Conservation (phyloP, 1,140 invertebrate species). For the Onthophagus taurus region DNA sequence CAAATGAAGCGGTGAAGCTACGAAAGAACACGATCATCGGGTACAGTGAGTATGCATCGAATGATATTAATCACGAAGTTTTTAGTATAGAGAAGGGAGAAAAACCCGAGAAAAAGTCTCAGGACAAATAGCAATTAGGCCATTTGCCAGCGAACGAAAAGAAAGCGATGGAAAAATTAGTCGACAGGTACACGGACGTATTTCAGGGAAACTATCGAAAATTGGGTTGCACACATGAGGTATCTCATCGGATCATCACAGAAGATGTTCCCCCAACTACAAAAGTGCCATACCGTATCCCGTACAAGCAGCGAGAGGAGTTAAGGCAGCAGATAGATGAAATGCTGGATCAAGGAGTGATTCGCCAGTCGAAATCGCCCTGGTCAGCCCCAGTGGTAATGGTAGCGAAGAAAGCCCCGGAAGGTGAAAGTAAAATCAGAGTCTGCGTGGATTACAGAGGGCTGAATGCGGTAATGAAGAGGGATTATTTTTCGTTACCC, state of each 20-base stretch:
- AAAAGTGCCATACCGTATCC: constrained; percentile 14
- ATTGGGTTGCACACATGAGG: constrained; percentile 2
- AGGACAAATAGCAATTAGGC: background rate
- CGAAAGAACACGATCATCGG: background rate
- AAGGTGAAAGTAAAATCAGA: constrained; percentile 10
- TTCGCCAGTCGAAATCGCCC: constrained; percentile 26
- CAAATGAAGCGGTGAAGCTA: background rate
- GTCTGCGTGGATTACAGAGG: constrained; percentile 30
- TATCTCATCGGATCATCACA: constrained; percentile 15
- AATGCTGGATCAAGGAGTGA: constrained; percentile 27
- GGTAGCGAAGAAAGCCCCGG: constrained; percentile 33
- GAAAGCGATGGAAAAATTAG: background rate
- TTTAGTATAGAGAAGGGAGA: background rate
- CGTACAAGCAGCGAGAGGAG: constrained; percentile 3
- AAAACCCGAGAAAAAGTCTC: background rate
- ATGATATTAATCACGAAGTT: background rate
- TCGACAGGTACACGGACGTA: constrained; percentile 10
- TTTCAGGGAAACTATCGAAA: background rate
- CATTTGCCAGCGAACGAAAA: background rate
- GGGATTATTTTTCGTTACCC: constrained; percentile 41
- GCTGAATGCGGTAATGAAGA: constrained; percentile 31
- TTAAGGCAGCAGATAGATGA: constrained; percentile 21
- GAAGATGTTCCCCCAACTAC: constrained; percentile 9
- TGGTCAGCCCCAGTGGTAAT: constrained; percentile 39
- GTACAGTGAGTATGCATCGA: background rate